phyloP scores from a whole-genome alignment of 2,888 invertebrate genomes.

The Creontiades dilutus region DNA sequence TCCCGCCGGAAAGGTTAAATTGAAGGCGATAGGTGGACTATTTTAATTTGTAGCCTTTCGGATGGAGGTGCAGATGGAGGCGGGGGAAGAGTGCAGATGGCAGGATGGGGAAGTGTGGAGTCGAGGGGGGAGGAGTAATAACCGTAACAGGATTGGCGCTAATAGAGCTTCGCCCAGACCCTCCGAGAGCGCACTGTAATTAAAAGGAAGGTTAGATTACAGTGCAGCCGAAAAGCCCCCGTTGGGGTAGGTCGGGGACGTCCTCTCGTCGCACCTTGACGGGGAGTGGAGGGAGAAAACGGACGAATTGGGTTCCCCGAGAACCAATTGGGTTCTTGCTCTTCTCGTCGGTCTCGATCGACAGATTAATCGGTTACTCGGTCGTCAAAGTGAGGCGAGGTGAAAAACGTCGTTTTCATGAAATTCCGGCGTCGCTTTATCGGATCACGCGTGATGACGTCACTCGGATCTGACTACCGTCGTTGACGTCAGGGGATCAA shows the following conservation, averaged over 20 bases:
- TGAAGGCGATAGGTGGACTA: slow-evolving; percentile 61
- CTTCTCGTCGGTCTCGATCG: neutral
- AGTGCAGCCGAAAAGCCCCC: slow-evolving; percentile 25
- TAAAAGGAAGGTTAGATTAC: slow-evolving; percentile 61
- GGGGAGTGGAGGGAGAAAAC: neutral
- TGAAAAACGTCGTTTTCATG: slow-evolving; percentile 37
- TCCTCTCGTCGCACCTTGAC: slow-evolving; percentile 4
- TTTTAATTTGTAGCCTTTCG: slow-evolving; percentile 57
- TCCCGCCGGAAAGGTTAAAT: slow-evolving; percentile 37
- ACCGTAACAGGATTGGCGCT: slow-evolving; percentile 62
- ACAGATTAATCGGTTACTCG: slow-evolving; percentile 41
- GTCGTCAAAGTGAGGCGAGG: neutral
- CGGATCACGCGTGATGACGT: slow-evolving; percentile 38
- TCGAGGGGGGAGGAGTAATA: slow-evolving; percentile 11
- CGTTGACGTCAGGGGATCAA: neutral
- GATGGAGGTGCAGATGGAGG: neutral
- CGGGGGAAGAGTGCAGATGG: neutral
- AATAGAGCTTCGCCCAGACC: slow-evolving; percentile 43
- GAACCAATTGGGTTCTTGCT: neutral
- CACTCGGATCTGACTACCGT: neutral
- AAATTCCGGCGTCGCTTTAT: slow-evolving; percentile 4
- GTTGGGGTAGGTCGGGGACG: slow-evolving; percentile 13
- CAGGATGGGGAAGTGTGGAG: neutral
- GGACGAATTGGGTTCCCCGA: neutral
- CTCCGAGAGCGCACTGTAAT: slow-evolving; percentile 37